Evolutionary conservation across 1,140 invertebrate species (phyloP), one percentile per base, ranked within the genome.

Genomic region (Rhopalosiphum maidis): DNA sequence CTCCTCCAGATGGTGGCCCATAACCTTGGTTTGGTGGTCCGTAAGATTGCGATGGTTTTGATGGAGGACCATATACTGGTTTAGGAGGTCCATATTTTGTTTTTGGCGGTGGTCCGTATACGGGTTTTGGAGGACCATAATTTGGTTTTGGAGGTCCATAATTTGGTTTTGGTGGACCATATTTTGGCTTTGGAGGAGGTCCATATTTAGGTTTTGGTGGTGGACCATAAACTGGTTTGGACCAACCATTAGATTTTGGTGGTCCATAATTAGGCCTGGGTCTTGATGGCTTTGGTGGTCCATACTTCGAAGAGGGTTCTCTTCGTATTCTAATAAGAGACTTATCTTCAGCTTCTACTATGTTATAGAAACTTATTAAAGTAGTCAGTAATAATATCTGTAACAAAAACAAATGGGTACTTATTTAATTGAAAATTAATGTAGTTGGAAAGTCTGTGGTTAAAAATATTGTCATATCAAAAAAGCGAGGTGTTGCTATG

Each of bases 111-210:
- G 94, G 94, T 23, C 94, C 94, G 93, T 94, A 94, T 35, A 54
- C 30, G 11, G 87, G n/a, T 22, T 85, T 83, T 1, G 95, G 95
- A 11, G 95, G 95, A 15, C 95, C 95, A 89, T 95, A 95, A 90
- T 93, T 48, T 35, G 94, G 94, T 95, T 96, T 95, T 46, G 95
- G 95, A 25, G 95, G 94, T 18, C 94, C 94, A 82, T 94, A 94
- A 30, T 51, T 91, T 23, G 93, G 92, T 87, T 94, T 94, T 23
- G 94, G 94, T 91, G 94, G 87, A 23, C 94, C 94, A 85, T 94
- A 94, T 46, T 86, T 94, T 25, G 93, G n/a, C 86, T 94, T 94
- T 51, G 94, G 94, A 25, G 94, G 94, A 55, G 95, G 95, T 54
- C 95, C 95, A 93, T 95, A 95, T 11, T 94, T 85, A 37, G 94